These are phyloP conservation scores for Oegoconia quadripuncta DNA, from an alignment of 2,888 invertebrate genomes.

Conservation along the genomic window DNA sequence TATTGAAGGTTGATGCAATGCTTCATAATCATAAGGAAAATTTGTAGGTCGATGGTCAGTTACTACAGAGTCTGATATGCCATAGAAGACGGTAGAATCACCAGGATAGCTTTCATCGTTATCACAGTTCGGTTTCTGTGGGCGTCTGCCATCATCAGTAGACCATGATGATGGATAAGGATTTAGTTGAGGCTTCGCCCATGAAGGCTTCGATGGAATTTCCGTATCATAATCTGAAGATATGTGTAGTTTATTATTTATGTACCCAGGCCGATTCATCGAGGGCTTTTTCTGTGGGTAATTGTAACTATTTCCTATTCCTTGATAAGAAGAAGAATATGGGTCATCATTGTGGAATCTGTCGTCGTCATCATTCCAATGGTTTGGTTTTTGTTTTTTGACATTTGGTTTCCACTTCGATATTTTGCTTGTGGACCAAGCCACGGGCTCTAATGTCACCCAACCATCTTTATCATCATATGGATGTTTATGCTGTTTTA, in stretches of 20 bases:
- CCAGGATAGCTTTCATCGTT: constrained; percentile 46
- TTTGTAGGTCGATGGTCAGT: constrained; percentile 72
- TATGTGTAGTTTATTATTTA: constrained; percentile 60
- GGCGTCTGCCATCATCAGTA: constrained; percentile 61
- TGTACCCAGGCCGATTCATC: constrained; percentile 53
- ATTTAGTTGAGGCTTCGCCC: constrained; percentile 53
- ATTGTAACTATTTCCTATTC: constrained; percentile 40
- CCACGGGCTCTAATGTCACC: constrained; percentile 87
- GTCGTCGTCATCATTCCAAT: constrained; percentile 63
- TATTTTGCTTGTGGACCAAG: constrained; percentile 89
- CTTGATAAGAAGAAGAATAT: constrained; percentile 38
- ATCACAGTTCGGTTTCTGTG: constrained; percentile 66
- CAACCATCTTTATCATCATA: constrained; percentile 86
- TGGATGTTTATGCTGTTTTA: constrained; percentile 78
- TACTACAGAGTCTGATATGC: constrained; percentile 62
- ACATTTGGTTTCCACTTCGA: constrained; percentile 87
- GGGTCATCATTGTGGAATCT: constrained; percentile 41
- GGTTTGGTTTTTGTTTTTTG: constrained; percentile 70
- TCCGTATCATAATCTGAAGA: constrained; percentile 57
- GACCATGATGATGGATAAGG: constrained; percentile 57
- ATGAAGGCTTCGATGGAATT: constrained; percentile 60
- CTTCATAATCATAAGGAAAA: constrained; percentile 70
- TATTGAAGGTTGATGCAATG: constrained; percentile 50
- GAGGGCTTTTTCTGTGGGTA: constrained; percentile 53
- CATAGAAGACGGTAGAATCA: constrained; percentile 57